Conservation (phyloP, 2,113 vertebrate genomes). For the Pelmatolapia mariae region DNA sequence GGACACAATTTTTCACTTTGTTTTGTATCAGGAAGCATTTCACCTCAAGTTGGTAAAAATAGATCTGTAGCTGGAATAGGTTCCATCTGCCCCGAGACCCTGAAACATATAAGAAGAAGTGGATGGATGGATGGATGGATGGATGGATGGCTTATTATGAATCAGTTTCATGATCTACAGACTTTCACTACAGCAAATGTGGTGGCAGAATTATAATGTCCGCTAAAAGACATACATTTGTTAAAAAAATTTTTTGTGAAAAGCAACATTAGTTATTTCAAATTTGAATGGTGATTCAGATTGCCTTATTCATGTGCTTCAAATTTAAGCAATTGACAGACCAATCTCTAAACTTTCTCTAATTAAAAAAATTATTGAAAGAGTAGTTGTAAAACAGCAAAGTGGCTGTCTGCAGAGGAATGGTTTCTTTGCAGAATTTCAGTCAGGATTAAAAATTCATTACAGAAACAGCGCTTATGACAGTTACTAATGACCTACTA, state of each 20-base stretch:
- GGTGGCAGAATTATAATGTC: not conserved
- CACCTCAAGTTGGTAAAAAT: not conserved
- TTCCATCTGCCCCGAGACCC: not conserved
- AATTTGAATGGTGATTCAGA: not conserved
- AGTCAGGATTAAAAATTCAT: not conserved
- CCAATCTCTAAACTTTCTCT: not conserved
- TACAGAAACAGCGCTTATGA: not conserved
- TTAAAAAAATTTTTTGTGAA: accelerated
- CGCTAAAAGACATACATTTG: not conserved
- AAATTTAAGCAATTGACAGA: not conserved
- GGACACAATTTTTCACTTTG: not conserved
- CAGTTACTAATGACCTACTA: not conserved
- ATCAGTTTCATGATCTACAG: not conserved
- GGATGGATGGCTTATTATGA: not conserved
- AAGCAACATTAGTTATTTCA: not conserved
- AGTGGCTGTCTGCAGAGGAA: not conserved
- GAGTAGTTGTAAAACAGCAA: not conserved
- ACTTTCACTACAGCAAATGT: not conserved
- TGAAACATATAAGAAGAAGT: not conserved
- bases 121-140: not conserved
- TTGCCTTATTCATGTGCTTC: not conserved
- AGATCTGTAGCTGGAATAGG: not conserved
- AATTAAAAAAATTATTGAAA: not conserved
- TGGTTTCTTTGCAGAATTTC: not conserved
- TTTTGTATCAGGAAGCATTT: not conserved